Evolutionary conservation across 2,113 vertebrate species (phyloP).

Genomic region (Takifugu flavidus): DNA sequence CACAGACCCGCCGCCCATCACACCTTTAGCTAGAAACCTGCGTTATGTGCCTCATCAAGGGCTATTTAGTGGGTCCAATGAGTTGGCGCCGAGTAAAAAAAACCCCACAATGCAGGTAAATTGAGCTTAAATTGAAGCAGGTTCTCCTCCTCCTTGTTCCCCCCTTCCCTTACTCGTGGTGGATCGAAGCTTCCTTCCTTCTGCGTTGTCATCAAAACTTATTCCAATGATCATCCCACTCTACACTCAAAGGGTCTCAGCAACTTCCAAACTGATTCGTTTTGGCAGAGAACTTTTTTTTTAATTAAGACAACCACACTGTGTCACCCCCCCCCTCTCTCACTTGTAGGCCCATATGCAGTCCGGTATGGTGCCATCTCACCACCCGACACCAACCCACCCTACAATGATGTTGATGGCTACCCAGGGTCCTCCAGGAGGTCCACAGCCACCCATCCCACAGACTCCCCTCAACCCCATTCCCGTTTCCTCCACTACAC

Average conservation of each 20-base stretch:
- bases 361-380: conserved; percentile 94
- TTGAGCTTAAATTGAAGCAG: too few relatives aligned
- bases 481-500: conserved; percentile 80
- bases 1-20: neutral
- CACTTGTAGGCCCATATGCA: conserved; percentile 91
- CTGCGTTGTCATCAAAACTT: too few relatives aligned
- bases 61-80: too few relatives aligned
- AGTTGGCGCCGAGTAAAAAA: too few relatives aligned
- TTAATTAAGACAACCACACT: neutral
- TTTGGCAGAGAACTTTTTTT: neutral
- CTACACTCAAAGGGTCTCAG: too few relatives aligned
- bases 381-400: conserved; percentile 86
- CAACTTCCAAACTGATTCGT: too few relatives aligned
- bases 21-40: neutral
- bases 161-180: too few relatives aligned
- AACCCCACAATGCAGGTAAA: too few relatives aligned
- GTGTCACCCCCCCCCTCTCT: neutral
- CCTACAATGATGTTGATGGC: conserved; percentile 98
- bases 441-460: conserved; percentile 88
- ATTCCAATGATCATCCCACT: too few relatives aligned
- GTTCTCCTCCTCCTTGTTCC: too few relatives aligned
- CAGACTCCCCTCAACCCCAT: conserved; percentile 96
- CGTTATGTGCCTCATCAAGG: too few relatives aligned
- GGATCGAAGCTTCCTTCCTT: too few relatives aligned
- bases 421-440: conserved; percentile 88